Evolutionary conservation across 2,888 invertebrate species (phyloP).

Genomic region (Xiphydria camelus): DNA sequence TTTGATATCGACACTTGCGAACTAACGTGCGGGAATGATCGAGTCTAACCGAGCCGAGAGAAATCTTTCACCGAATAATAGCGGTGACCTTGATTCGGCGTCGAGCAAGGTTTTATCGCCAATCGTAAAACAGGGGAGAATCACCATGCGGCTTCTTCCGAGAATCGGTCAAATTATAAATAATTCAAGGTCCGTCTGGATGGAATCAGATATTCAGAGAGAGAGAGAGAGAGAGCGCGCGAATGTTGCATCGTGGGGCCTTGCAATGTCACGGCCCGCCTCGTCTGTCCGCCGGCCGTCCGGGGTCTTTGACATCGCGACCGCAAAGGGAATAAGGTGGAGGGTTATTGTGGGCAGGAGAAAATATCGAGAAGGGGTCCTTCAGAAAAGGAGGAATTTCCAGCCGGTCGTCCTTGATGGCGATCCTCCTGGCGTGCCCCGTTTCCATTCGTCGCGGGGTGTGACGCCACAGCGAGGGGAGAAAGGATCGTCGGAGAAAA

Average conservation of each 20-base stretch:
- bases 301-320: slow-evolving; percentile 26
- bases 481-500: no score
- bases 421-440: no score
- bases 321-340: not conserved
- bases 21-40: no score
- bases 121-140: no score
- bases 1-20: not conserved
- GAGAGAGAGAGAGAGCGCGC: no score
- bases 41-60: no score
- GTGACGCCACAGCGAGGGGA: no score
- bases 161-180: slow-evolving; percentile 21
- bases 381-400: slow-evolving; percentile 1
- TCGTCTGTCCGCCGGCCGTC: slow-evolving; percentile 9
- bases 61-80: no score
- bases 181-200: slow-evolving; percentile 29
- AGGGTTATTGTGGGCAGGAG: not conserved
- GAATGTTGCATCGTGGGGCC: slow-evolving; percentile 17
- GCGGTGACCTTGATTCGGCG: not conserved
- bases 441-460: no score
- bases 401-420: slow-evolving; percentile 3
- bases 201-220: slow-evolving; percentile 24
- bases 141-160: not conserved
- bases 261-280: slow-evolving; percentile 32
- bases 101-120: not conserved
- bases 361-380: not conserved